Evolutionary conservation across 2,113 vertebrate species (phyloP).

Genomic region (cat (Felis catus)): DNA sequence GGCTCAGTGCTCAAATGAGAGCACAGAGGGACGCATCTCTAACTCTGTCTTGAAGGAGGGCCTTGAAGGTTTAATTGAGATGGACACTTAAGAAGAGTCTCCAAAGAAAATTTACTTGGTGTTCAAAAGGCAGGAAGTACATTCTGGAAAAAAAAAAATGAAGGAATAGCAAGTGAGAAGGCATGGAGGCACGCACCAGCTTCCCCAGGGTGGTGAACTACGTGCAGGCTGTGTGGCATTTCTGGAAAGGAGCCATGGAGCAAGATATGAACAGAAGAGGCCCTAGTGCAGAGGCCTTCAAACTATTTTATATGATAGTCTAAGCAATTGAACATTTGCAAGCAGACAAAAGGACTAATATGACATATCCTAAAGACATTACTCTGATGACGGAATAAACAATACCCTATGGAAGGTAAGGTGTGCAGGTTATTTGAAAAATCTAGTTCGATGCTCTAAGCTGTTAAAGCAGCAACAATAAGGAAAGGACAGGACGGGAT

Average conservation of each 20-base stretch:
- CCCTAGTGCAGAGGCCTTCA: neutral
- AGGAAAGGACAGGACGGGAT: neutral
- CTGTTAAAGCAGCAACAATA: neutral
- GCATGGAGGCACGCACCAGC: fast-evolving
- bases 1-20: neutral
- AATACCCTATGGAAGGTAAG: neutral
- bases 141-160: neutral
- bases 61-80: neutral
- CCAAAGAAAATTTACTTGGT: neutral
- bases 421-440: neutral
- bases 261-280: neutral
- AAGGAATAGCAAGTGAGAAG: neutral
- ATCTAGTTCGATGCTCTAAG: neutral
- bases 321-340: neutral
- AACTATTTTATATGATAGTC: neutral
- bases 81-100: neutral
- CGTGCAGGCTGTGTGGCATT: neutral
- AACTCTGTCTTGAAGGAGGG: neutral
- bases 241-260: neutral
- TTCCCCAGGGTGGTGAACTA: neutral
- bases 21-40: neutral
- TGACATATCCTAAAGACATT: neutral
- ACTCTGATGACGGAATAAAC: neutral
- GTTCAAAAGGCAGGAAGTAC: neutral
- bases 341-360: neutral